A percentile compares a stretch with the other conserved stretches of the same genome.
These are phyloP conservation scores for Asbolus verrucosus DNA, from an alignment of 1,140 invertebrate genomes.

Conservation along the genomic window DNA sequence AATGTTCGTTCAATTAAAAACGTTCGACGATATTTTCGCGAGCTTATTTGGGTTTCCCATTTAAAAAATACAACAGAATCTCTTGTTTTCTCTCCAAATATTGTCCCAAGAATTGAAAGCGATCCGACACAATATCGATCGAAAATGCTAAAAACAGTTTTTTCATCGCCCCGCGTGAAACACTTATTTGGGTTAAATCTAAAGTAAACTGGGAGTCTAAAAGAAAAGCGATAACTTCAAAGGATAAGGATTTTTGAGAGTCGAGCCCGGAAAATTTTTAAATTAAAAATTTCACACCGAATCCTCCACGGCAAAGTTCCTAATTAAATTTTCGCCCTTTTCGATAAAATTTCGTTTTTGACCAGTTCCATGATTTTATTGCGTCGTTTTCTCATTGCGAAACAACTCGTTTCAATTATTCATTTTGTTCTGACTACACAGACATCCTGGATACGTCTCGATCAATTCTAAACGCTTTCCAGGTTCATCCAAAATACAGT, in stretches of 20 bases:
- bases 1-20: neutral
- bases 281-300: neutral
- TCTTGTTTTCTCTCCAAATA: slow-evolving; percentile 20
- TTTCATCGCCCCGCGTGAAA: neutral
- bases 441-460: neutral
- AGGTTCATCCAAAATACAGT: slow-evolving; percentile 4
- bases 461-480: slow-evolving; percentile 2
- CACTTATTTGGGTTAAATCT: slow-evolving; percentile 22
- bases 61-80: slow-evolving; percentile 3
- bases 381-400: neutral
- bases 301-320: too few relatives aligned
- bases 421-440: neutral
- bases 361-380: neutral
- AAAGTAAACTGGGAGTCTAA: neutral
- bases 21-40: neutral
- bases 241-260: neutral
- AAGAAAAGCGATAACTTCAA: slow-evolving; percentile 1
- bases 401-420: slow-evolving; percentile 11
- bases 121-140: slow-evolving; percentile 4
- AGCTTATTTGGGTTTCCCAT: neutral
- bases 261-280: neutral
- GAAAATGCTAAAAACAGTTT: slow-evolving; percentile 32
- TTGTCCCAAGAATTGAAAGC: neutral
- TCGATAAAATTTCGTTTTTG: neutral
- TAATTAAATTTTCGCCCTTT: neutral